Base-by-base conservation (phyloP, 2,113 vertebrate species). In the rat (Rattus norvegicus) region DNA sequence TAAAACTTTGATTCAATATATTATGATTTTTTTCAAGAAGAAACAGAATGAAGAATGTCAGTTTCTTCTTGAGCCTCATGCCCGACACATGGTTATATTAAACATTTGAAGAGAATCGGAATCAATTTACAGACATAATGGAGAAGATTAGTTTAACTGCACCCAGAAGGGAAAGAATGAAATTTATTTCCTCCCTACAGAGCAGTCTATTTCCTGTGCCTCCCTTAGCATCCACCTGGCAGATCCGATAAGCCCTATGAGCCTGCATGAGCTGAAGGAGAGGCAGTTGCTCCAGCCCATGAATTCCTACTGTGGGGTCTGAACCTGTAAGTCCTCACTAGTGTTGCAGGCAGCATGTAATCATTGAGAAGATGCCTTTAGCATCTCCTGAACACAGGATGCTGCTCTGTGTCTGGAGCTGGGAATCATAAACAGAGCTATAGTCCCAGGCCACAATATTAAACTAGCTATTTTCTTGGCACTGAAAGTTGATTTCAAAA, bases 1-100 rank as follows among this genome's bases (percentile, higher is more conserved):
- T 94, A 70, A 94, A 86, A 94, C 17, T 63, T 95, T 89, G 95
- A 36, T 87, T 90, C 93, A 70, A 81, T 91, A 95, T 26, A 49
- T 56, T 93, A 83, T 93, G 43, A 88, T 87, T 59, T 36, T 61
- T 91, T n/a, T 81, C 90, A 65, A 54, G 47, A 56, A 81, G 11
- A 13, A 2, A 63, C 88, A 6, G 4, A 94, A 69, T 76, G 76
- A 39, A 28, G 2, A 80, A 6, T 81, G 33, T 36, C n/a, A 72
- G 52, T 69, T 90, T 65, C 12, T 77, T 0, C 43, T 43, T 49
- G 2, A 65, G 28, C 12, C 22, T 65, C 36, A 61, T 47, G 88
- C 47, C 36, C 83, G 61, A 26, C 88, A 73, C 3, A 7, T 1
- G 4, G 20, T 4, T 36, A 63, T 39, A 47, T 88, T 10, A 88